A percentile compares a stretch with the other conserved stretches of the same genome.
Conservation (phyloP, 2,888 invertebrate genomes). For the Cepaea hortensis region DNA sequence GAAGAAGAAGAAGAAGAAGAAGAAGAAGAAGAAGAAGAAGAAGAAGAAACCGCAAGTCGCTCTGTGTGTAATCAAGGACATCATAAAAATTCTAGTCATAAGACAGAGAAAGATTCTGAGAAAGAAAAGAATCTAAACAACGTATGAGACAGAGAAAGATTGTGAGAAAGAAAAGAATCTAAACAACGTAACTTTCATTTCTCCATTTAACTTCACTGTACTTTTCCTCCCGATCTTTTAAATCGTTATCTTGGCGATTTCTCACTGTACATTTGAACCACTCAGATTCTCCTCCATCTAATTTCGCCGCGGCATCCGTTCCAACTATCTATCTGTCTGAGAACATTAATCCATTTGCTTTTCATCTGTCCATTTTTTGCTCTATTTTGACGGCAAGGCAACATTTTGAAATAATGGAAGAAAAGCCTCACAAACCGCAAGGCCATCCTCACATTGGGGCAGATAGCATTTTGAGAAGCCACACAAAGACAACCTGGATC, state of each 20-base stretch:
- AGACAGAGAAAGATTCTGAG: background rate
- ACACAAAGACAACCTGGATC: constrained; percentile 26
- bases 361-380: background rate
- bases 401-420: constrained; percentile 10
- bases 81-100: no score
- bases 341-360: constrained; percentile 17
- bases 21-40: background rate
- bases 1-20: background rate
- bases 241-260: no score
- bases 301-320: background rate
- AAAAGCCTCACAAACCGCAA: background rate
- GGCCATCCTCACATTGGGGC: background rate
- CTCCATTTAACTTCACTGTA: no score
- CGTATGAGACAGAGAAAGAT: no score
- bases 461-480: constrained; percentile 34
- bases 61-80: no score
- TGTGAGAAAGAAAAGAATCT: no score
- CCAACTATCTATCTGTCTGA: background rate
- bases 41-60: no score
- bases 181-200: no score
- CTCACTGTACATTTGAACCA: no score
- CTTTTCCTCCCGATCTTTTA: no score
- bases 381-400: constrained; percentile 5
- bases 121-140: background rate
- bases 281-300: background rate